Conservation (phyloP, 1,140 invertebrate species). For the Callitettix versicolor region DNA sequence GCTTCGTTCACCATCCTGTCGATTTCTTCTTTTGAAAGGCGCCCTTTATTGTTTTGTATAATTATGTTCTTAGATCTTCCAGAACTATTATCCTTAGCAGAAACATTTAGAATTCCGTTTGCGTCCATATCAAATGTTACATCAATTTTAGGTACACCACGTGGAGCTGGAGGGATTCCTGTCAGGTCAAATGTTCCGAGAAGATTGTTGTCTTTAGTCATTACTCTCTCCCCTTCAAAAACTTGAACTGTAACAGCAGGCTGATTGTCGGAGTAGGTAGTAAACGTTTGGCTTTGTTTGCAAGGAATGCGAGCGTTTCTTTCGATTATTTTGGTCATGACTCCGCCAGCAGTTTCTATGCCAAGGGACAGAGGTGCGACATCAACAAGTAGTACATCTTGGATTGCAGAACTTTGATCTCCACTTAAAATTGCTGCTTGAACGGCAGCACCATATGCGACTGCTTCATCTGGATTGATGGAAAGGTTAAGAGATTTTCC, state of each 20-base stretch:
- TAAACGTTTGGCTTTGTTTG: constrained; percentile 41
- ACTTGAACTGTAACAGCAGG: constrained; percentile 68
- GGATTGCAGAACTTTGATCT: constrained; percentile 42
- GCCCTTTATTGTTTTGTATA: constrained; percentile 94
- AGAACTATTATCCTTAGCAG: constrained; percentile 80
- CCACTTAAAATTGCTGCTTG: constrained; percentile 52
- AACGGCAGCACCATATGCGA: constrained; percentile 53
- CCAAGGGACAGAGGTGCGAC: constrained; percentile 43
- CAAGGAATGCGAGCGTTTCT: constrained; percentile 42
- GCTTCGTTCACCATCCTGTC: constrained; percentile 96
- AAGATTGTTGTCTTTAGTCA: constrained; percentile 69
- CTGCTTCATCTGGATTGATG: constrained; percentile 55
- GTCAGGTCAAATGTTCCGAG: constrained; percentile 66
- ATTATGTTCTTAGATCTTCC: constrained; percentile 96
- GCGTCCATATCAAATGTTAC: constrained; percentile 52
- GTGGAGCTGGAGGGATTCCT: constrained; percentile 51
- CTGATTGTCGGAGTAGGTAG: constrained; percentile 49
- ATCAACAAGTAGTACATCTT: constrained; percentile 43
- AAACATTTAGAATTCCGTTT: constrained; percentile 60
- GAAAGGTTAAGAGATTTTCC: constrained; percentile 52
- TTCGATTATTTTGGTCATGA: constrained; percentile 46
- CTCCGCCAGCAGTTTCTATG: constrained; percentile 44
- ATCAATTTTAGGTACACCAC: constrained; percentile 36
- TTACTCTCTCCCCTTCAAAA: constrained; percentile 52
- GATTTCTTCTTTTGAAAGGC: constrained; percentile 91